These are phyloP conservation scores for Allophyes oxyacanthae DNA, from an alignment of 2,888 invertebrate species.

Conservation along the genomic window DNA sequence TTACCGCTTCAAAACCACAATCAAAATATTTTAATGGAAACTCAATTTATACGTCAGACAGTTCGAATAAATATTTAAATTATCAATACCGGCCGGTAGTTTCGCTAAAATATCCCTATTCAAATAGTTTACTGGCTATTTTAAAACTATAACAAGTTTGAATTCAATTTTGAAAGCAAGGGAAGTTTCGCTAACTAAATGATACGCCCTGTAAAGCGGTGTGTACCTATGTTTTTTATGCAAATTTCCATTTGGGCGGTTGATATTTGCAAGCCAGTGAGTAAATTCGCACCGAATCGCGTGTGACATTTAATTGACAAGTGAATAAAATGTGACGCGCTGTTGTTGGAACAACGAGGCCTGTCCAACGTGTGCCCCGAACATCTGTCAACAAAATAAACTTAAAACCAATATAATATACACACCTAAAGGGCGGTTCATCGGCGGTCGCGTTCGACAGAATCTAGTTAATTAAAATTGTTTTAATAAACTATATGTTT, in stretches of 20 bases:
- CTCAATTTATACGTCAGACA: conserved; percentile 32
- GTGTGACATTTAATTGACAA: conserved; percentile 86
- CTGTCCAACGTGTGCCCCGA: conserved; percentile 62
- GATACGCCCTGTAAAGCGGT: conserved; percentile 56
- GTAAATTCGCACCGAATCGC: conserved; percentile 83
- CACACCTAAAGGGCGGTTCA: conserved; percentile 67
- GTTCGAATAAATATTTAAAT: conserved; percentile 57
- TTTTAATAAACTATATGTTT: conserved; percentile 77
- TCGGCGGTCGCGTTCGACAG: conserved; percentile 63
- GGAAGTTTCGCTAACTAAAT: conserved; percentile 49
- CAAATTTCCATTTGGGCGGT: conserved; percentile 83
- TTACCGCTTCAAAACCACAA: conserved; percentile 40
- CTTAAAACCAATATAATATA: conserved; percentile 75
- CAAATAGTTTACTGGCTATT: conserved; percentile 60
- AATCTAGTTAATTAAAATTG: conserved; percentile 81
- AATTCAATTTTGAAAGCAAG: conserved; percentile 55
- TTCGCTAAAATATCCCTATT: conserved; percentile 51
- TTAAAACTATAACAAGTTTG: conserved; percentile 57
- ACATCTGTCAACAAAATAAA: conserved; percentile 65
- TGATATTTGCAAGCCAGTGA: conserved; percentile 81
- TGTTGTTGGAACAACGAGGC: conserved; percentile 72
- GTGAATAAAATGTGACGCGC: conserved; percentile 82
- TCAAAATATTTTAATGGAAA: conserved; percentile 46
- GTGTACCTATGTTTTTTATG: conserved; percentile 80
- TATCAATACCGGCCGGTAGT: conserved; percentile 38